Evolutionary conservation across 1,140 invertebrate genomes (phyloP).

Genomic region (Drosophila truncata): DNA sequence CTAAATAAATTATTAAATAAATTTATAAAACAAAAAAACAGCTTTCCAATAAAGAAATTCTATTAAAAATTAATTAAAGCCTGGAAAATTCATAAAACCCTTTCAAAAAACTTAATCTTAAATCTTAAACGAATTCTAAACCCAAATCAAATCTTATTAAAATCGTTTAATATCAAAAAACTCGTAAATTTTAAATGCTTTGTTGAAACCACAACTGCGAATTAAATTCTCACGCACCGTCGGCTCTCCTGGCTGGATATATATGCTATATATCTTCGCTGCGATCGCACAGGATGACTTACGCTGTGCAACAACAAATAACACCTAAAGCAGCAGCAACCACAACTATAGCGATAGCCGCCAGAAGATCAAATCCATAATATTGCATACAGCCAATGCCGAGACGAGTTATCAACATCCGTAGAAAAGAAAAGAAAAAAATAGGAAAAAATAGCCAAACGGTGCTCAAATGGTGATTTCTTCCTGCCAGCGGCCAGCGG

Average conservation of each 20-base stretch:
- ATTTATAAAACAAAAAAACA: no score
- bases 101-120: conserved; percentile 1
- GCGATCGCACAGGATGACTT: conserved; percentile 64
- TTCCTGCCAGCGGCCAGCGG: conserved; percentile 78
- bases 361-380: conserved; percentile 62
- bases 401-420: conserved; percentile 79
- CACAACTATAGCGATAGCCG: conserved; percentile 11
- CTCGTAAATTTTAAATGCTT: conserved; percentile 1
- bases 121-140: conserved; percentile 2
- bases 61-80: background rate
- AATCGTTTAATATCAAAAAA: background rate
- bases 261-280: conserved; percentile 34
- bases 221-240: conserved; percentile 63
- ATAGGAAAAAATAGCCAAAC: conserved; percentile 70
- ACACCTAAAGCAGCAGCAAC: conserved; percentile 27
- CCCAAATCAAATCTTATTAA: background rate
- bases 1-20: conserved; percentile 10
- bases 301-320: conserved; percentile 26
- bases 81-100: background rate
- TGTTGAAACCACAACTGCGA: conserved; percentile 3
- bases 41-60: conserved; percentile 4
- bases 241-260: conserved; percentile 50
- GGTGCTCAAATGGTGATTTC: conserved; percentile 83
- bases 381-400: conserved; percentile 65
- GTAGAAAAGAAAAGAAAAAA: conserved; percentile 44